These are phyloP conservation scores for Zosterops hypoxanthus DNA, from an alignment of 2,113 vertebrate species.

Conservation along the genomic window DNA sequence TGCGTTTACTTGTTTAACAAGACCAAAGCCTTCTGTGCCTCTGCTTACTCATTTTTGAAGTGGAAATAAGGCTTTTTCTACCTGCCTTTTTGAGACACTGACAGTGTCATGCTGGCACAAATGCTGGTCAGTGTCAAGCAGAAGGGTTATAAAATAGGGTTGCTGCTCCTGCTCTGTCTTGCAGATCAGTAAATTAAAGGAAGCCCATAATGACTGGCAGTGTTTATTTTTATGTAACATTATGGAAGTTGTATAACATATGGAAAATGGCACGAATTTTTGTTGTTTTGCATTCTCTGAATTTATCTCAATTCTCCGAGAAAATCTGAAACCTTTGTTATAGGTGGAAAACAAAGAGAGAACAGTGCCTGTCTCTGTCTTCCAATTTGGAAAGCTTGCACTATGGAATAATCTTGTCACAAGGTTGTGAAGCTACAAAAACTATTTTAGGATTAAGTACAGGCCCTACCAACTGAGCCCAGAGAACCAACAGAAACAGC, in stretches of 20 bases:
- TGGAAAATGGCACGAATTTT: neutral
- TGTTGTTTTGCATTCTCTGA: constrained; percentile 7
- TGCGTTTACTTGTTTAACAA: neutral
- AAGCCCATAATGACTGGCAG: neutral
- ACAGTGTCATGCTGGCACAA: neutral
- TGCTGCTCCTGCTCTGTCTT: neutral
- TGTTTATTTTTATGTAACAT: constrained; percentile 24
- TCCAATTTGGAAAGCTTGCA: neutral
- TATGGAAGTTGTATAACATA: constrained; percentile 8
- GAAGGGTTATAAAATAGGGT: neutral
- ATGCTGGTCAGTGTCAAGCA: neutral
- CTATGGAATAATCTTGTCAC: constrained; percentile 29
- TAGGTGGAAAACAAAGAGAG: constrained; percentile 15
- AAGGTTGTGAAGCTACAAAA: constrained; percentile 12
- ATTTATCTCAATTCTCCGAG: neutral
- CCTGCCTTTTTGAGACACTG: neutral
- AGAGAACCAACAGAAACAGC: neutral
- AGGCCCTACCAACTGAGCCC: neutral
- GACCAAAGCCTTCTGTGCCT: neutral
- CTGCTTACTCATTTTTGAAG: neutral
- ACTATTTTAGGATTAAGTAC: constrained; percentile 14
- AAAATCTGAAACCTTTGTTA: constrained; percentile 1
- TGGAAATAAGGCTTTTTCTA: neutral
- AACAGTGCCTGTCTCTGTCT: neutral
- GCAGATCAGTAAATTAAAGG: neutral